Base-by-base conservation (phyloP, 2,888 invertebrate genomes). In the Metalampra italica region DNA sequence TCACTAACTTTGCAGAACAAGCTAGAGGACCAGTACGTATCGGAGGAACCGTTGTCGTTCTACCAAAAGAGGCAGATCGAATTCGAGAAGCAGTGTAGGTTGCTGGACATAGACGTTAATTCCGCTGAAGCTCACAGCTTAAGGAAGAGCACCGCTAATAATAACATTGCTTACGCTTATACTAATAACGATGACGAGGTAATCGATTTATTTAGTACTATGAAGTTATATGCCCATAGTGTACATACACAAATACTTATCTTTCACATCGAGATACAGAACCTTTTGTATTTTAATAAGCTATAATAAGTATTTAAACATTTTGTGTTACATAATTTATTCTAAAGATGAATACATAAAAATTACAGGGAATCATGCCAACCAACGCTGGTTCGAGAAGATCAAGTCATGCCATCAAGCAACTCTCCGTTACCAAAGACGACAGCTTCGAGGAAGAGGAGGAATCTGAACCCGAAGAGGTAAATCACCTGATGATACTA, bases 401-500 rank as follows among this genome's bases (percentile, higher is more conserved):
- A 43, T 80, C 91, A 14, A 91, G 90, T 58, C 90, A 90, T 54
- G 90, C 90, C 1, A 78, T 90, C 59, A 90, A 74, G 50, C 90
- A 90, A 53, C 76, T 89, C 1, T 90, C 90, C 1, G 81, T 89
- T 37, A 91, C 87, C 50, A 90, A 76, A 75, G 91, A 89, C 55
- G 86, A 90, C 48, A 90, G 90, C 48, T 91, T 91, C 59, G 90
- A 90, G 64, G 90, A 90, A 62, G 90, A 90, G 60, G 82, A 87
- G 29, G 90, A 88, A 58, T 90, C 90, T n/a, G 88, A 91, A 46
- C 82, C 76, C 22, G 91, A 90, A 55, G 91, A 90, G 77, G 90
- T 90, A 75, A 75, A 22, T 22, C 5, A 22, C 5, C 22, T 22
- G 50, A 37, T 38, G 15, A 8, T 13, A 3, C 11, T 12, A 37